Conservation (phyloP, 2,797 vertebrate genomes). For the Spizella passerina region DNA sequence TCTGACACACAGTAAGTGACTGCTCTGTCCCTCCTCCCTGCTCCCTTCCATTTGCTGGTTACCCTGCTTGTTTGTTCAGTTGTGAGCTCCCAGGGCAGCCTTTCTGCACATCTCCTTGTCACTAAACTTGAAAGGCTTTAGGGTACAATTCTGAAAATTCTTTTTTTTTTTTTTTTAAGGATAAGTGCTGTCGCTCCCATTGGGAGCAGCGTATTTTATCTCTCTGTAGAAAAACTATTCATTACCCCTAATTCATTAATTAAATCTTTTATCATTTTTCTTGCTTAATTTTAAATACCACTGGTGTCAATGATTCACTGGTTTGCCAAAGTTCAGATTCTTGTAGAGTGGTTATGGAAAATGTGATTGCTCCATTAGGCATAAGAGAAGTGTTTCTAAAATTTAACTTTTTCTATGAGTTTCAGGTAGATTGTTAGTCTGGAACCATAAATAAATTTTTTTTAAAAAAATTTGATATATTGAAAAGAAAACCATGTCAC, state of each 20-base stretch:
- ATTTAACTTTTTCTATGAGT: neutral
- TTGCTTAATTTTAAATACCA: neutral
- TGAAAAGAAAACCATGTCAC: neutral
- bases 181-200: neutral
- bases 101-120: neutral
- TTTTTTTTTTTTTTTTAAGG: neutral
- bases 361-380: neutral
- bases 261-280: neutral
- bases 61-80: neutral
- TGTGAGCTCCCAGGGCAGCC: neutral
- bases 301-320: neutral
- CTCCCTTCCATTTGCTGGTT: neutral
- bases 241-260: neutral
- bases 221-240: rapidly evolving
- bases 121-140: neutral
- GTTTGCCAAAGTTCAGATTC: neutral
- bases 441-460: neutral
- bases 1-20: conserved; percentile 53
- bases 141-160: neutral
- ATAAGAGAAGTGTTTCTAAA: neutral
- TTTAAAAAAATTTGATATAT: neutral
- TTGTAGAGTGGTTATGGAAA: neutral
- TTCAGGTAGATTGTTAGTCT: neutral
- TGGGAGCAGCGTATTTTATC: neutral
- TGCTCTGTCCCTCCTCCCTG: neutral